These are phyloP conservation scores for Geotrypetes seraphini DNA, from an alignment of 2,797 vertebrate genomes.

Conservation along the genomic window DNA sequence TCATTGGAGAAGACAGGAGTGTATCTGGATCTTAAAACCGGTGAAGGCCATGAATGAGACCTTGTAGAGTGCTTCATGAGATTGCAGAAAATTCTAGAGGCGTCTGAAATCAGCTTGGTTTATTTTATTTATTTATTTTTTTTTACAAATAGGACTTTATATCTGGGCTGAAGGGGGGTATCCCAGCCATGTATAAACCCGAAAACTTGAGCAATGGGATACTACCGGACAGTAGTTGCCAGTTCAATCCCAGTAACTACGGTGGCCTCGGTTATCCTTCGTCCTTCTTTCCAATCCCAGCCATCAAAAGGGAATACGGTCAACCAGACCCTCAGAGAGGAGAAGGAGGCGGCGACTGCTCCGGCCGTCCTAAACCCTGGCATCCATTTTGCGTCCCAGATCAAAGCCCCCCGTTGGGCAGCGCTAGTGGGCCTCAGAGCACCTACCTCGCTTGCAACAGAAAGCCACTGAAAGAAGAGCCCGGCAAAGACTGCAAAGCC, in stretches of 20 bases:
- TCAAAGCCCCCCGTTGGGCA: conserved; percentile 52
- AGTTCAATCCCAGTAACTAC: conserved; percentile 56
- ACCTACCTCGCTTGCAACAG: conserved; percentile 45
- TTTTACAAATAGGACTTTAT: too few species aligned
- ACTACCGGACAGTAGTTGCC: conserved; percentile 50
- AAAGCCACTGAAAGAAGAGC: conserved; percentile 35
- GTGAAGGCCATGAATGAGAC: too few species aligned
- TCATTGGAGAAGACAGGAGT: too few species aligned
- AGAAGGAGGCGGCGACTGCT: conserved; percentile 37
- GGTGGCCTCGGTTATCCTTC: conserved; percentile 31
- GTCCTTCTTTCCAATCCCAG: conserved; percentile 55
- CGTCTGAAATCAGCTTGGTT: conserved; percentile 7
- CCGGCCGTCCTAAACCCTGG: conserved; percentile 56
- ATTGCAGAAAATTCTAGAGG: too few species aligned
- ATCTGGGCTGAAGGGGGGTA: conserved; percentile 17
- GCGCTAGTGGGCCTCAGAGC: conserved; percentile 34
- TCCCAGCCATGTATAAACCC: conserved; percentile 45
- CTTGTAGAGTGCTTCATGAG: too few species aligned
- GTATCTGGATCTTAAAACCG: too few species aligned
- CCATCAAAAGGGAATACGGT: conserved; percentile 46
- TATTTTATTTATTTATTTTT: too few species aligned
- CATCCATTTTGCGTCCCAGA: conserved; percentile 58
- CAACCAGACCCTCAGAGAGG: conserved; percentile 40
- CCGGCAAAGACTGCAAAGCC: conserved; percentile 41
- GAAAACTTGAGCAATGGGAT: conserved; percentile 50